Evolutionary conservation across 2,797 vertebrate species (phyloP).

Genomic region (Notamacropus eugenii): DNA sequence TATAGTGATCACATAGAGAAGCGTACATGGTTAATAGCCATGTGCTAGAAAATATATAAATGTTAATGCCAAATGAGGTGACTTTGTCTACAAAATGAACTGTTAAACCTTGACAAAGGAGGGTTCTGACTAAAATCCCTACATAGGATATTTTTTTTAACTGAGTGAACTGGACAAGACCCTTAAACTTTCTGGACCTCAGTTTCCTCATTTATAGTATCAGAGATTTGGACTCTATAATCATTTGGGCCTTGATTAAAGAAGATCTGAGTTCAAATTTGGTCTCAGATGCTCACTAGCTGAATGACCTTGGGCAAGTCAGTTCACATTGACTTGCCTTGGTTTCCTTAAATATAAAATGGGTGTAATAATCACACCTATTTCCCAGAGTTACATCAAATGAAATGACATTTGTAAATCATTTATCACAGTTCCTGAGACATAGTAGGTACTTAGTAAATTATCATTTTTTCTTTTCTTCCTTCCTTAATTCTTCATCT

Average conservation of each 20-base stretch:
- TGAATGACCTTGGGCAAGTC: no score
- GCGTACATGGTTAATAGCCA: background rate
- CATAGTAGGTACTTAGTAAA: background rate
- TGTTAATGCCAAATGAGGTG: background rate
- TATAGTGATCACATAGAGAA: background rate
- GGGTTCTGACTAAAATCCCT: background rate
- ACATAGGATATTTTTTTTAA: background rate
- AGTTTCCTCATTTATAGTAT: no score
- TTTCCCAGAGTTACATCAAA: background rate
- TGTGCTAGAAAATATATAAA: background rate
- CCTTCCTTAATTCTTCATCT: background rate
- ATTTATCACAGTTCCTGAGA: background rate
- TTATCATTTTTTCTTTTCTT: background rate
- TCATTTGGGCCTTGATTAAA: no score
- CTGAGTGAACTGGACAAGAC: background rate
- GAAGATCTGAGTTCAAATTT: no score
- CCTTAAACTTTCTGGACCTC: no score
- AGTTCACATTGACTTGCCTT: no score
- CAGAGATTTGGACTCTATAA: no score
- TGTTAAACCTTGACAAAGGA: background rate
- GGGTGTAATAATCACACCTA: background rate
- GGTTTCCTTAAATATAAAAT: no score
- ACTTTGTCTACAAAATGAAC: background rate
- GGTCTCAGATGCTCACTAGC: no score
- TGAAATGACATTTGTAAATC: background rate